Percentiles rank a stretch among this genome's conserved stretches.
These are phyloP conservation scores for Augochlora pura DNA, from an alignment of 1,140 invertebrate genomes.

Conservation along the genomic window DNA sequence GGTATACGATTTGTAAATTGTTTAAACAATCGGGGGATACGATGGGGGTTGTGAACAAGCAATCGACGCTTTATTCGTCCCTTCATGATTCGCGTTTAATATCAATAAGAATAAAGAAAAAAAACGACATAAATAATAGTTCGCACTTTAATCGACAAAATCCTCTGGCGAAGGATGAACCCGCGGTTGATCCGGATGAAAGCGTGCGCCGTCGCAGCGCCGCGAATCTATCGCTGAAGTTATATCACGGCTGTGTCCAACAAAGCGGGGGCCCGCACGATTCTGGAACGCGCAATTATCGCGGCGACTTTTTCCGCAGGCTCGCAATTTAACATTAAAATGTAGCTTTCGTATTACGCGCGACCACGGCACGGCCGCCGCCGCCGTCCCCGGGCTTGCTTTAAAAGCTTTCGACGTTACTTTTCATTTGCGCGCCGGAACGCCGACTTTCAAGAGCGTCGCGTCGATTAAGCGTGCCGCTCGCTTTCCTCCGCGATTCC, in stretches of 20 bases:
- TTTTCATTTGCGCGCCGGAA: slow-evolving; percentile 34
- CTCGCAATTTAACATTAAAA: slow-evolving; percentile 33
- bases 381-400: neutral
- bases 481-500: neutral
- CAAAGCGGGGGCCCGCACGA: slow-evolving; percentile 1
- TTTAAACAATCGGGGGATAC: too few species aligned
- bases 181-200: too few species aligned
- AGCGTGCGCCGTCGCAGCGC: neutral
- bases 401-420: slow-evolving; percentile 45
- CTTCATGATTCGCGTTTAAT: too few species aligned
- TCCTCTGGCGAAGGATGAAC: too few species aligned
- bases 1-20: too few species aligned
- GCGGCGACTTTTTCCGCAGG: slow-evolving; percentile 20
- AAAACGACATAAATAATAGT: too few species aligned
- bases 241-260: neutral
- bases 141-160: too few species aligned
- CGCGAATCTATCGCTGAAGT: slow-evolving; percentile 22
- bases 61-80: too few species aligned
- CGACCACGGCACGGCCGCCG: neutral
- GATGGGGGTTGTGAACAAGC: too few species aligned
- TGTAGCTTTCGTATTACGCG: slow-evolving; percentile 18
- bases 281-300: slow-evolving; percentile 38
- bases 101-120: too few species aligned
- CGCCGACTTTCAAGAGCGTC: neutral
- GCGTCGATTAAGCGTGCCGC: slow-evolving; percentile 34